These are phyloP conservation scores for Drosophila sechellia DNA, from an alignment of 1,140 invertebrate species.

Conservation along the genomic window DNA sequence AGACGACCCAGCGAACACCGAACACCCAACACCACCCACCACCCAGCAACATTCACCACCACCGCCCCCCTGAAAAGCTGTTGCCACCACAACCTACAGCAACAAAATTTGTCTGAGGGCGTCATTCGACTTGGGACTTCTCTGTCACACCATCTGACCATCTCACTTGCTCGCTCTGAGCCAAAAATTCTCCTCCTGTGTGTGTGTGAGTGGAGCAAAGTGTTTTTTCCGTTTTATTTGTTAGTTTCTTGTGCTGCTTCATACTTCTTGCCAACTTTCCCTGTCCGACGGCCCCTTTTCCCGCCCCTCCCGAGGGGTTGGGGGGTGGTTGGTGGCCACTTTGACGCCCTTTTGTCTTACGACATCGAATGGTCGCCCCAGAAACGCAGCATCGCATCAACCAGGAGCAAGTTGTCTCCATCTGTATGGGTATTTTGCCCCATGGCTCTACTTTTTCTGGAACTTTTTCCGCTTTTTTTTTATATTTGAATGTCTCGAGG, in stretches of 20 bases:
- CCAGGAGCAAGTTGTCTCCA: slow-evolving; percentile 10
- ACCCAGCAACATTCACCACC: background rate
- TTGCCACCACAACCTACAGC: slow-evolving; percentile 77
- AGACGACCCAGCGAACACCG: slow-evolving; percentile 49
- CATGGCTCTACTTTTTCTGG: slow-evolving; percentile 5
- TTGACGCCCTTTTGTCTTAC: slow-evolving; percentile 57
- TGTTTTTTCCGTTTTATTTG: slow-evolving; percentile 29
- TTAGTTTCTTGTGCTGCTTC: slow-evolving; percentile 37
- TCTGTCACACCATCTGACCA: slow-evolving; percentile 1
- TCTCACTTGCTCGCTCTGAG: background rate
- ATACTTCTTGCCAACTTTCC: slow-evolving; percentile 28
- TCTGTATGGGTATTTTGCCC: slow-evolving; percentile 1
- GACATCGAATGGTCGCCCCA: slow-evolving; percentile 41
- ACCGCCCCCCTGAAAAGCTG: slow-evolving; percentile 5
- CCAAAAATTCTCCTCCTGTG: slow-evolving; percentile 23
- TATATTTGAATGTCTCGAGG: slow-evolving; percentile 28
- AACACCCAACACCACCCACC: background rate
- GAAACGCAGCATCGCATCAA: slow-evolving; percentile 22
- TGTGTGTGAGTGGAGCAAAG: slow-evolving; percentile 20
- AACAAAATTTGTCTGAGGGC: slow-evolving; percentile 77
- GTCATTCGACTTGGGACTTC: slow-evolving; percentile 38
- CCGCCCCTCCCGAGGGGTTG: background rate
- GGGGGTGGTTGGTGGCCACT: slow-evolving; percentile 1
- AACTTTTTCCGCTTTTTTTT: slow-evolving; percentile 13
- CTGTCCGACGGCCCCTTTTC: background rate